These are phyloP conservation scores for Eubasilissa regina DNA, from an alignment of 1,140 invertebrate genomes.

Conservation along the genomic window DNA sequence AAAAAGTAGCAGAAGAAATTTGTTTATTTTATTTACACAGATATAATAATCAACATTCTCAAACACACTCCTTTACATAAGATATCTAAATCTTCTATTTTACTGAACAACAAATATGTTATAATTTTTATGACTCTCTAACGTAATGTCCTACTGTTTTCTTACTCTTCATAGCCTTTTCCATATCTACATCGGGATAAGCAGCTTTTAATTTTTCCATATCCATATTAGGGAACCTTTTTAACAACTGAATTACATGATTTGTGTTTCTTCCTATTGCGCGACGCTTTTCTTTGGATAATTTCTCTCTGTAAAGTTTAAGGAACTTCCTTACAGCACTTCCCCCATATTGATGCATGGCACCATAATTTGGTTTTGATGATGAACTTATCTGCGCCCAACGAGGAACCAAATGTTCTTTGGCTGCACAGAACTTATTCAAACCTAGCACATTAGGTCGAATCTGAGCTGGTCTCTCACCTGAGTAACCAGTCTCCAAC, in stretches of 20 bases:
- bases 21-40: not conserved
- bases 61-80: not conserved
- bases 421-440: slow-evolving; percentile 65
- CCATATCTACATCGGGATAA: slow-evolving; percentile 85
- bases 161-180: slow-evolving; percentile 74
- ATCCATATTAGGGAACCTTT: slow-evolving; percentile 84
- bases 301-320: slow-evolving; percentile 78
- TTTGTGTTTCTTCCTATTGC: slow-evolving; percentile 74
- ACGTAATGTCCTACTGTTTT: slow-evolving; percentile 77
- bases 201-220: slow-evolving; percentile 79
- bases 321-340: slow-evolving; percentile 78
- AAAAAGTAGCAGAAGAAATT: not conserved
- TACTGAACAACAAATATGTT: not conserved
- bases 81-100: no score
- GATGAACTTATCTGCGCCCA: slow-evolving; percentile 76
- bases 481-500: slow-evolving; percentile 91
- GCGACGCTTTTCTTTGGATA: slow-evolving; percentile 73
- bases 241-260: slow-evolving; percentile 79
- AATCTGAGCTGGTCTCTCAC: slow-evolving; percentile 79
- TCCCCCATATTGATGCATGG: slow-evolving; percentile 68
- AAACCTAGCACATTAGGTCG: slow-evolving; percentile 76
- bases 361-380: slow-evolving; percentile 62
- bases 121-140: slow-evolving; percentile 66
- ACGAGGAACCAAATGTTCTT: slow-evolving; percentile 71
- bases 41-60: not conserved